Conservation (phyloP, 2,797 vertebrate genomes). For the Austrolebias charrua region DNA sequence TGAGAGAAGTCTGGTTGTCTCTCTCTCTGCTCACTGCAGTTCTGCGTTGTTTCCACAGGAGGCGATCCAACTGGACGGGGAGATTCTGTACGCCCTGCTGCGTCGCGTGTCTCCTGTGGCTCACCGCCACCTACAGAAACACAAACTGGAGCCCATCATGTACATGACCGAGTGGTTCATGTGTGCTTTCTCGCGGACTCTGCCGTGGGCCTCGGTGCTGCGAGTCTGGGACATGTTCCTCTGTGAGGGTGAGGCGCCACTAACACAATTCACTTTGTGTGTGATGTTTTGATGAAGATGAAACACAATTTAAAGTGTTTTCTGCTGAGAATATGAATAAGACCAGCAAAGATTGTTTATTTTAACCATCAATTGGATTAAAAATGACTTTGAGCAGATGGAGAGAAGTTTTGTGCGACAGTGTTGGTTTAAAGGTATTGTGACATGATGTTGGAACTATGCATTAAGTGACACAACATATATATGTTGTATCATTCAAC, state of each 20-base stretch:
- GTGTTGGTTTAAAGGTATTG: constrained; percentile 4
- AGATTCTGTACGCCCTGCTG: constrained; percentile 92
- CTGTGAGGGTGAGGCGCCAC: constrained; percentile 87
- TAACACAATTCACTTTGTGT: too few species aligned
- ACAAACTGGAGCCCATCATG: constrained; percentile 94
- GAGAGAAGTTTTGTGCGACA: not conserved
- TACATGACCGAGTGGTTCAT: constrained; percentile 99
- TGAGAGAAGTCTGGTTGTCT: constrained; percentile 13
- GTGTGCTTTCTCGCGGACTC: constrained; percentile 95
- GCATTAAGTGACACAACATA: too few species aligned
- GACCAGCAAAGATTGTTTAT: not conserved
- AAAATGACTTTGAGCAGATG: not conserved
- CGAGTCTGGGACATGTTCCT: constrained; percentile 99
- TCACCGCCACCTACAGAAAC: constrained; percentile 90
- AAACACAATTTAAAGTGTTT: too few species aligned
- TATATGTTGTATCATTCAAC: too few species aligned
- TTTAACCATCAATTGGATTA: not conserved
- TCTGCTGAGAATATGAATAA: too few species aligned
- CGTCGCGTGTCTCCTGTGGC: constrained; percentile 85
- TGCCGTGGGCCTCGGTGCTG: constrained; percentile 95
- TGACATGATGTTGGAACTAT: too few species aligned
- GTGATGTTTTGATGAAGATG: not conserved
- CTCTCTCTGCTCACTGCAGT: constrained; percentile 16
- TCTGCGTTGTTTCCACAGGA: constrained; percentile 76
- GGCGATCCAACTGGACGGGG: constrained; percentile 95